Evolutionary conservation across 2,888 invertebrate genomes (phyloP), one percentile per base, ranked within the genome.

Genomic region (Erebia ligea): DNA sequence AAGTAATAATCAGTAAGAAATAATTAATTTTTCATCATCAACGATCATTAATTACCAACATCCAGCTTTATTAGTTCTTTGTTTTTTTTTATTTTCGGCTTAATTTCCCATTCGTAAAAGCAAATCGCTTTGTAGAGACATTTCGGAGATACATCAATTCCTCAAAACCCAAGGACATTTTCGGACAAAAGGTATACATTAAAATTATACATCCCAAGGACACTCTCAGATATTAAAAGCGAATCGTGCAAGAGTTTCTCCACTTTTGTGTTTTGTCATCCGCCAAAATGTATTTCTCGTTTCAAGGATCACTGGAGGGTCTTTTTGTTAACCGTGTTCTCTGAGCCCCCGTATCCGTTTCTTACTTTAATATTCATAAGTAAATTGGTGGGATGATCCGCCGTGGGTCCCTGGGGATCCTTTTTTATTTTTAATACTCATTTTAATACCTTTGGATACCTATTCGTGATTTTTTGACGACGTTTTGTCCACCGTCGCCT

Each of bases 291-390:
- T 90, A 89, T 90, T 91, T 90, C 87, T 82, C 82, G 85, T 86
- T 82, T 81, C 81, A 80, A 82, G 86, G 82, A 84, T 82, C 86
- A 83, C 79, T 83, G 81, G 81, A 86, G 80, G 79, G 80, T 81
- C 82, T 84, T 87, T 89, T 90, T 90, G 91, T 90, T 81, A 83
- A 79, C 81, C 79, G 89, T 84, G 90, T 88, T 81, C 81, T 71
- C 78, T 80, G 77, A 79, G 79, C 79, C 79, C 78, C 80, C 80
- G 77, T 78, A 77, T 77, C 77, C 79, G 80, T 84, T 81, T 81
- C 81, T 81, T 80, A 76, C 81, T 88, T 92, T 92, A 92, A 92
- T 92, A 92, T 92, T 92, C 91, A 92, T 92, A 91, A 92, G 90
- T 88, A 90, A 91, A 90, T 91, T 90, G 89, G 85, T 84, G 84